Evolutionary conservation across 2,113 vertebrate genomes (phyloP).

Genomic region (Tragelaphus scriptus): DNA sequence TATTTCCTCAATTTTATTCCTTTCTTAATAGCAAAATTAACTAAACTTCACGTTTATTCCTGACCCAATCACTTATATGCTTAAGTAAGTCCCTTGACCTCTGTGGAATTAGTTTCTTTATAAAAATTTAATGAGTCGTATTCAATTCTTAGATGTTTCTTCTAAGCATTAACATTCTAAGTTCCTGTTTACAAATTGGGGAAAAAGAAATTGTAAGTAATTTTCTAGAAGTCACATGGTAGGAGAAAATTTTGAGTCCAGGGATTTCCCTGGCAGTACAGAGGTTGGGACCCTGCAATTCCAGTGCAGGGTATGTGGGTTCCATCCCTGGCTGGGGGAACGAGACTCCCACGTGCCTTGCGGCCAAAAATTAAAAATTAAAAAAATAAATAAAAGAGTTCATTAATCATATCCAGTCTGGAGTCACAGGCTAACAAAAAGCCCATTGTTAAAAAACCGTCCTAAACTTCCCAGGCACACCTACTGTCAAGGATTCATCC

Average conservation of each 20-base stretch:
- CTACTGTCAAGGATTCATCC: not conserved
- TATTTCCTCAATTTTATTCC: not conserved
- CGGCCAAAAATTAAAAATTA: not conserved
- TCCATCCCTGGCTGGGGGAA: not conserved
- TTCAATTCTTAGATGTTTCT: slow-evolving; percentile 17
- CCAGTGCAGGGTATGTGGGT: not conserved
- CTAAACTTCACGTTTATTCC: not conserved
- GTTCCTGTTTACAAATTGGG: slow-evolving; percentile 29
- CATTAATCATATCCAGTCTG: not conserved
- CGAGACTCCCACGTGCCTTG: not conserved
- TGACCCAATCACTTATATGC: not conserved
- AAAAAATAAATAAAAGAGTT: not conserved
- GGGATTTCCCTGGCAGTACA: not conserved
- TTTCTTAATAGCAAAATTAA: slow-evolving; percentile 1
- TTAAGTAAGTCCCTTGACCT: not conserved
- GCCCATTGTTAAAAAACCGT: not conserved
- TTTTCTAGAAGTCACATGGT: slow-evolving; percentile 6
- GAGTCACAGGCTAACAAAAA: not conserved
- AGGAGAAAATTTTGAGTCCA: not conserved
- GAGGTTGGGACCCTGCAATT: not conserved
- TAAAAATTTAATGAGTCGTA: slow-evolving; percentile 17
- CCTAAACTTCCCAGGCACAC: not conserved
- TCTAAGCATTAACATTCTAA: not conserved
- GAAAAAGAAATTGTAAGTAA: slow-evolving; percentile 27
- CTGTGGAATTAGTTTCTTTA: not conserved